Base-by-base conservation (phyloP, 2,113 vertebrate species). In the Furnarius figulus region DNA sequence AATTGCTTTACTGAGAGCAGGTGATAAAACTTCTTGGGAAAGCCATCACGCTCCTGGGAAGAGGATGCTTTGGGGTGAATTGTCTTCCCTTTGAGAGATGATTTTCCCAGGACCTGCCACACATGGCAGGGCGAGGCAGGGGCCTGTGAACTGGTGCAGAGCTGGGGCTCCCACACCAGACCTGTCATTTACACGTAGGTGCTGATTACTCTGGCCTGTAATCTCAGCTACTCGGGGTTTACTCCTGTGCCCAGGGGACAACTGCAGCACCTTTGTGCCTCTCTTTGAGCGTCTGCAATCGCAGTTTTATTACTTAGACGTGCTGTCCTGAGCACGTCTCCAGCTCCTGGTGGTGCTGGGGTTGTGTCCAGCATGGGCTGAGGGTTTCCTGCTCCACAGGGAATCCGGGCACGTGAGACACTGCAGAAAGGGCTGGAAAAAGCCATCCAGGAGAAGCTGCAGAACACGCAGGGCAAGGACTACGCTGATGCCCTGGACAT, bases 361-460 rank as follows among this genome's bases (percentile, higher is more conserved):
- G 1, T 17, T 49, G 56, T 52, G 47, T 23, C n/a, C 9, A 33
- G 12, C 0, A 1, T 6, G 63, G 15, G 13, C 81, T 81, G 74
- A 88, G 3, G 14, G 2, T 2, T 59, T 70, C 28, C 37, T 7
- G 61, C 33, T 63, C 49, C 79, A 1, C 94, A 99, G 99, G 99
- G 99, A 30, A 99, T 99, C 89, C 98, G 98, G 52, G 99, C 99
- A 2, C 98, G 99, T 5, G 99, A 99, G 97, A 98, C 95, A 0
- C 97, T 99, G 16, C 99, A 99, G 97, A 99, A 98, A 61, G 98
- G 98, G 72, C 98, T 99, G 70, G 99, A 99, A 84, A 99, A 99
- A 95, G 99, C 99, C 17, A 99, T 99, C 94, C 97, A 98, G 79
- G 99, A 99, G 98, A 99, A 99, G 86, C 98, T 99, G 55, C 98